Percentiles rank a stretch among this genome's conserved stretches.
phyloP scores from a whole-genome alignment of 2,888 invertebrate species.

The Daptonema setosum region DNA sequence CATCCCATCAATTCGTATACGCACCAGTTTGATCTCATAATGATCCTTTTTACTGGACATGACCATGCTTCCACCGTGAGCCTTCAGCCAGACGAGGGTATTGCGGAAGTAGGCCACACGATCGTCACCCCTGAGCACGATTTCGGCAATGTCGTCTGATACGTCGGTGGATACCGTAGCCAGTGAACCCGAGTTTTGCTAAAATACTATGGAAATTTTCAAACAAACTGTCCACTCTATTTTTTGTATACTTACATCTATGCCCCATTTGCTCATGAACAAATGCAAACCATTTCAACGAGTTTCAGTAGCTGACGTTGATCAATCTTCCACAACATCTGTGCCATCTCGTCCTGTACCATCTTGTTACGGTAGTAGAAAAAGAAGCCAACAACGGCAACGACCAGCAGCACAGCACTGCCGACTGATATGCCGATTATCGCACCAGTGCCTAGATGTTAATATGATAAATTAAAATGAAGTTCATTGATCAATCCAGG shows the following conservation, averaged over 20 bases:
- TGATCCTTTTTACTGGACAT: conserved; percentile 3
- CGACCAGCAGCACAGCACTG: neutral
- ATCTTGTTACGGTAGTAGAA: neutral
- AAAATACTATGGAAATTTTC: neutral
- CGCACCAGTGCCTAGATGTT: no score
- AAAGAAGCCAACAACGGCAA: neutral
- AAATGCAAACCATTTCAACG: conserved; percentile 3
- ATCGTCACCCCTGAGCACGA: conserved; percentile 6
- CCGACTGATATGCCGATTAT: neutral
- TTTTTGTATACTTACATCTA: no score
- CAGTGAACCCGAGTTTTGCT: conserved; percentile 5
- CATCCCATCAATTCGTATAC: no score
- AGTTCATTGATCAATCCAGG: no score
- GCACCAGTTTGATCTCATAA: conserved; percentile 1
- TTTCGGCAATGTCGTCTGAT: conserved; percentile 7
- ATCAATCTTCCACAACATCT: conserved; percentile 6
- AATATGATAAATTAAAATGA: no score
- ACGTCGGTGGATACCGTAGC: conserved; percentile 2
- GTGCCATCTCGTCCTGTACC: conserved; percentile 2
- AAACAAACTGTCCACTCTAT: no score
- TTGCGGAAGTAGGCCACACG: conserved; percentile 1
- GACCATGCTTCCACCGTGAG: conserved; percentile 1
- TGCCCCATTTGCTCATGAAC: no score
- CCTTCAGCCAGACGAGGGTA: conserved; percentile 4
- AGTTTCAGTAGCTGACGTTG: conserved; percentile 1